Evolutionary conservation across 2,797 vertebrate genomes (phyloP), one percentile per base, ranked within the genome.

Genomic region (Melanotaenia boesemani): DNA sequence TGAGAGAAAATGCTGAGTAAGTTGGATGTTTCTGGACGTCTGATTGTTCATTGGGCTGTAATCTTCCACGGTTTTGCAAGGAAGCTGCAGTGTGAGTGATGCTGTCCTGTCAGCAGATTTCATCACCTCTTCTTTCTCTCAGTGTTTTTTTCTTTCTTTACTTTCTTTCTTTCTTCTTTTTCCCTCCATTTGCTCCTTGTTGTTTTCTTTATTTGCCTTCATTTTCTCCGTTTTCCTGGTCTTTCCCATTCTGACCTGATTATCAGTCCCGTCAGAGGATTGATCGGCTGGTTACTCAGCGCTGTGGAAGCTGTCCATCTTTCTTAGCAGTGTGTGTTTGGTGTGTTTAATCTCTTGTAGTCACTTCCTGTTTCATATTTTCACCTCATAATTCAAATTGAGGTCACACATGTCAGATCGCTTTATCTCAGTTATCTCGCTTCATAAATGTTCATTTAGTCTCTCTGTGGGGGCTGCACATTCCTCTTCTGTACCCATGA

Each of bases 401-500:
- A 63, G 80, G 82, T 85, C 85, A 61, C 63, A 18, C 1, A 0
- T 59, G 3, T 65, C 6, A 7, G 54, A 69, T 20, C 1, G 9
- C 2, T 22, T 3, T 70, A 84, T 72, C 62, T 79, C 78, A 67
- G 12, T 70, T 78, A 72, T 58, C 22, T 1, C 32, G 50, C 55
- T 54, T 55, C 2, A 18, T 62, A 74, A 69, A 2, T 7, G 2
- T 58, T 74, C 24, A 13, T 70, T 76, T 70, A 58, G 15, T 68
- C 62, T 63, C 60, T 60, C 7, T 26, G 62, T 57, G 12, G 63
- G 70, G 68, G 73, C 77, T 62, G 63, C 82, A 56, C 34, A 16
- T 67, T 63, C 26, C 30, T 9, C 20, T 26, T 20, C 18, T 60
- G 11, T 76, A 67, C 70, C 84, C 71, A 85, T 34, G 58, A 77